These are phyloP conservation scores for Hypocryptadius cinnamomeus DNA, from an alignment of 2,113 vertebrate genomes.

Conservation along the genomic window DNA sequence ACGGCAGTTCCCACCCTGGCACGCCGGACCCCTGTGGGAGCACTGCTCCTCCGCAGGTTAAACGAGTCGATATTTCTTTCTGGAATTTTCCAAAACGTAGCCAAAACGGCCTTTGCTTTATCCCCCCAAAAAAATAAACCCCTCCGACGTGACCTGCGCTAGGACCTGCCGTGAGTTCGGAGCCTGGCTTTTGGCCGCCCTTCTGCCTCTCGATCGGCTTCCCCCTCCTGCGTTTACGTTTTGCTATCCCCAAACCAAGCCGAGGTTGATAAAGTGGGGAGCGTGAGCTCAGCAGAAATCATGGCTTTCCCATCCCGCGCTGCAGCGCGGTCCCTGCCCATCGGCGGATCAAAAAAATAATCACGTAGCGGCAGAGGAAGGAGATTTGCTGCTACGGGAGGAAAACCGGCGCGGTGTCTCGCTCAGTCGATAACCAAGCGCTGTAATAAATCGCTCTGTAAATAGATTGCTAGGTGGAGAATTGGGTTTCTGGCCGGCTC, in stretches of 20 bases:
- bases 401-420: not conserved
- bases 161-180: not conserved
- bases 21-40: not conserved
- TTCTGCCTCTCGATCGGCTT: not conserved
- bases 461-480: not conserved
- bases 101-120: not conserved
- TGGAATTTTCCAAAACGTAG: slow-evolving; percentile 18
- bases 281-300: slow-evolving; percentile 44
- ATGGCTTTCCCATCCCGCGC: slow-evolving; percentile 3
- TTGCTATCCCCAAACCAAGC: not conserved
- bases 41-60: not conserved
- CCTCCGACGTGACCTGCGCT: not conserved
- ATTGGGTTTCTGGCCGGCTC: not conserved
- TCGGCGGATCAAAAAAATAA: not conserved
- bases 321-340: slow-evolving; percentile 8
- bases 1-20: not conserved
- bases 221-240: not conserved
- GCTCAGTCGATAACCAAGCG: not conserved
- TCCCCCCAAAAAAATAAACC: not conserved
- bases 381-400: not conserved
- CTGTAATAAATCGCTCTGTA: not conserved
- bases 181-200: not conserved
- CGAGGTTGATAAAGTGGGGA: not conserved
- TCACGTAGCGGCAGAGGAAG: not conserved
- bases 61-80: not conserved